Evolutionary conservation across 2,888 invertebrate genomes (phyloP).

Genomic region (Acanthosoma haemorrhoidale): DNA sequence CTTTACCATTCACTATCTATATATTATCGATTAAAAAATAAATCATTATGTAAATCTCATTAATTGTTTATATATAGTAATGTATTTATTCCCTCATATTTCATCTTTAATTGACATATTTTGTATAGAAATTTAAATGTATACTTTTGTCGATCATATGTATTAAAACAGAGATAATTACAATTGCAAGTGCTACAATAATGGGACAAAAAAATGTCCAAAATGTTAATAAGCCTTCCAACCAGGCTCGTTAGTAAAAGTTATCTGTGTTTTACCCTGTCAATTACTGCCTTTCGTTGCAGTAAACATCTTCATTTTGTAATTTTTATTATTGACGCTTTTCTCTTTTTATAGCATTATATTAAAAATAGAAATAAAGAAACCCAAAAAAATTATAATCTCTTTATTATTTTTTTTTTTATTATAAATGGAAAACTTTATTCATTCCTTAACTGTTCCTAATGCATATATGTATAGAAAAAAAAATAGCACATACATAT

Average conservation of each 20-base stretch:
- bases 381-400: background rate
- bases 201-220: too few relatives aligned
- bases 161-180: too few relatives aligned
- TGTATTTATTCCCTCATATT: too few relatives aligned
- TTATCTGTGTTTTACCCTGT: background rate
- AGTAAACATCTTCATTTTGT: background rate
- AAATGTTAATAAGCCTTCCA: background rate
- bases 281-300: background rate
- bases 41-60: too few relatives aligned
- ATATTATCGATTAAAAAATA: too few relatives aligned
- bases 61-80: too few relatives aligned
- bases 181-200: too few relatives aligned
- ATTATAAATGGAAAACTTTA: background rate
- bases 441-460: constrained; percentile 8
- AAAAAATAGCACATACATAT: too few relatives aligned
- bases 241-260: background rate
- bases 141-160: too few relatives aligned
- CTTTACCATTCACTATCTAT: too few relatives aligned
- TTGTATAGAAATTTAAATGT: too few relatives aligned
- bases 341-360: background rate
- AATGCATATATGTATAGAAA: background rate
- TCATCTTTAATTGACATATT: too few relatives aligned
- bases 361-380: background rate
- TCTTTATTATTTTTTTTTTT: background rate
- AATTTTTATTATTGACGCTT: background rate